Evolutionary conservation across 92 coral and sea anemone genomes (phyloP).

Genomic region (Virgularia gustaviana): DNA sequence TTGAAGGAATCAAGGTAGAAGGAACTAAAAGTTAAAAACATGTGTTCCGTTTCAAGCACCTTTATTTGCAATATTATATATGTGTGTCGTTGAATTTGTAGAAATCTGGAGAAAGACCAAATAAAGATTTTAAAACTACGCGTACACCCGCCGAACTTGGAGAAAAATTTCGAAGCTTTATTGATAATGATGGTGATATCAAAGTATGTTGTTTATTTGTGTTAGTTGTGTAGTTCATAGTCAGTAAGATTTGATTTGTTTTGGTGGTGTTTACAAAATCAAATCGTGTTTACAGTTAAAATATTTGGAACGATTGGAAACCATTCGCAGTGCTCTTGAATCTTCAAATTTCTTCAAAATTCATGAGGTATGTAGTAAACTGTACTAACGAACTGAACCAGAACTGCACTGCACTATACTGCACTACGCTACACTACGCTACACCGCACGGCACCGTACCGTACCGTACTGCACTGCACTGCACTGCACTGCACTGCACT

Average conservation of each 20-base stretch:
- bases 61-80: too few species aligned
- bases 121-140: conserved; percentile 96
- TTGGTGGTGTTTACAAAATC: too few species aligned
- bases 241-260: conserved; percentile 3
- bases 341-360: conserved; percentile 73
- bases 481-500: too few species aligned
- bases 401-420: not conserved
- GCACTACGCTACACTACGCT: not conserved
- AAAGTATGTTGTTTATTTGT: conserved; percentile 58
- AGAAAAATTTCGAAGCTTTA: conserved; percentile 69
- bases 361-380: conserved; percentile 68
- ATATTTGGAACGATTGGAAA: conserved; percentile 82
- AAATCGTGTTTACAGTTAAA: conserved; percentile 63
- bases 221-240: not conserved
- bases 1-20: conserved; percentile 93
- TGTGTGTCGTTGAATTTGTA: too few species aligned
- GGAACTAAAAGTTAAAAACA: not conserved
- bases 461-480: too few species aligned
- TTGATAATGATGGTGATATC: conserved; percentile 67
- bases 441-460: too few species aligned
- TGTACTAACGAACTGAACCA: too few species aligned
- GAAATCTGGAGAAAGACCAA: conserved; percentile 86
- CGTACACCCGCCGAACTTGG: conserved; percentile 76
- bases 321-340: conserved; percentile 84
- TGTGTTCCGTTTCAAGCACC: too few species aligned